Percentiles rank a stretch among this genome's conserved stretches.
Evolutionary conservation across 2,888 invertebrate species (phyloP).

Genomic region (Salpingus planirostris): DNA sequence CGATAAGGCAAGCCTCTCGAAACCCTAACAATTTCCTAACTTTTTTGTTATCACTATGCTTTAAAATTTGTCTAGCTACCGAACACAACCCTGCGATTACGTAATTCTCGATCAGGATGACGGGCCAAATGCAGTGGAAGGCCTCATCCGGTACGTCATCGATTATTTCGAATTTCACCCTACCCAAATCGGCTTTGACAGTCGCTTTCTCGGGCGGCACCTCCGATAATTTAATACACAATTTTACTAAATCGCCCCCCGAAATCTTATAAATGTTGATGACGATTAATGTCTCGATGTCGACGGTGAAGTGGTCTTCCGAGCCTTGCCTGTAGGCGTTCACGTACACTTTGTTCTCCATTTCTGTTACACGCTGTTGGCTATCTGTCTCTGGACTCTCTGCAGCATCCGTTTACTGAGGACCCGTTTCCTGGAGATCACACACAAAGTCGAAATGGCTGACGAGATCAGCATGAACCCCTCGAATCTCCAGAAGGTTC

Average conservation of each 20-base stretch:
- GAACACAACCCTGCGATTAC: slow-evolving; percentile 72
- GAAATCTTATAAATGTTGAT: slow-evolving; percentile 21
- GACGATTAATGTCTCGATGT: slow-evolving; percentile 22
- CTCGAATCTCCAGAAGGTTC: slow-evolving; percentile 76
- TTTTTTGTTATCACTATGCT: slow-evolving; percentile 32
- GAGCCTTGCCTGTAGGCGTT: slow-evolving; percentile 11
- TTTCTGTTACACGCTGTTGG: slow-evolving; percentile 47
- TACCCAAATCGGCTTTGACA: slow-evolving; percentile 34
- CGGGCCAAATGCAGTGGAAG: slow-evolving; percentile 49
- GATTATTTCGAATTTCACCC: slow-evolving; percentile 36
- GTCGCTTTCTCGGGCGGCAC: slow-evolving; percentile 17
- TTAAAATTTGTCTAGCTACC: slow-evolving; percentile 55
- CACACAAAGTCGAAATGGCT: slow-evolving; percentile 54
- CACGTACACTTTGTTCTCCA: slow-evolving; percentile 16
- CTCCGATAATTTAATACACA: slow-evolving; percentile 14
- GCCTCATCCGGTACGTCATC: slow-evolving; percentile 39
- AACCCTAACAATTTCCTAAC: slow-evolving; percentile 60
- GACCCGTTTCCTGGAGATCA: slow-evolving; percentile 56
- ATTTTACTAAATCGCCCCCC: slow-evolving; percentile 13
- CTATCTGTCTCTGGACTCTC: slow-evolving; percentile 62
- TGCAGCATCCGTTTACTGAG: slow-evolving; percentile 58
- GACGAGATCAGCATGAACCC: slow-evolving; percentile 59
- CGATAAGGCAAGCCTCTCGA: slow-evolving; percentile 67
- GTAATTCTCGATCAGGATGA: slow-evolving; percentile 49
- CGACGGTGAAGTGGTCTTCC: slow-evolving; percentile 12